Percentiles rank a stretch among this genome's conserved stretches.
These are phyloP conservation scores for Idaea straminata DNA, from an alignment of 2,888 invertebrate species.

Conservation along the genomic window DNA sequence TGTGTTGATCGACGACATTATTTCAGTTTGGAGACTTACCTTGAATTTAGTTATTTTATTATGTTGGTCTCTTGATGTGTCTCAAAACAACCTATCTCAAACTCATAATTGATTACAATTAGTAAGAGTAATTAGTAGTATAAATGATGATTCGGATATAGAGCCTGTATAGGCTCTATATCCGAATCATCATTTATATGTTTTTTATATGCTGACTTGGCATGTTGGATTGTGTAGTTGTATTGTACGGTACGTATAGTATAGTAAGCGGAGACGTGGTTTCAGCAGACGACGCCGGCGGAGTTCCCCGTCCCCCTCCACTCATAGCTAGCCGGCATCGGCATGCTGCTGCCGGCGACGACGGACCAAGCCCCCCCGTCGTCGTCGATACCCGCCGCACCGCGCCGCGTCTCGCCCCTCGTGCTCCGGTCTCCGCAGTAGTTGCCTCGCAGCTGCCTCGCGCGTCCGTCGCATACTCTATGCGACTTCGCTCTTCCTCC, in stretches of 20 bases:
- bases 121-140: too few relatives aligned
- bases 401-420: slow-evolving; percentile 32
- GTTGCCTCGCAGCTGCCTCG: slow-evolving; percentile 78
- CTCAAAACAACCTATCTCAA: too few relatives aligned
- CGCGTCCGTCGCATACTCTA: slow-evolving; percentile 70
- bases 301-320: slow-evolving; percentile 33
- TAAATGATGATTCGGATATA: too few relatives aligned
- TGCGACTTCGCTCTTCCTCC: slow-evolving; percentile 66
- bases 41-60: too few relatives aligned
- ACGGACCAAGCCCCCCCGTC: slow-evolving; percentile 18
- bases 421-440: slow-evolving; percentile 46
- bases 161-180: too few relatives aligned
- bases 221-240: neutral
- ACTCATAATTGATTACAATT: too few relatives aligned
- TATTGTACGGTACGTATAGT: slow-evolving; percentile 17
- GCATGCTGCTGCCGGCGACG: slow-evolving; percentile 19
- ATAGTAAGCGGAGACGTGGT: slow-evolving; percentile 53
- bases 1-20: too few relatives aligned
- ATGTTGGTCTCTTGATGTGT: too few relatives aligned
- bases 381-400: slow-evolving; percentile 28
- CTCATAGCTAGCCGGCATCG: slow-evolving; percentile 30
- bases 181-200: too few relatives aligned
- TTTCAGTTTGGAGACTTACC: too few relatives aligned
- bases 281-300: slow-evolving; percentile 58
- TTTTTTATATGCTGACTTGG: neutral